Evolutionary conservation across 1,140 invertebrate species (phyloP).

Genomic region (Arion vulgaris): DNA sequence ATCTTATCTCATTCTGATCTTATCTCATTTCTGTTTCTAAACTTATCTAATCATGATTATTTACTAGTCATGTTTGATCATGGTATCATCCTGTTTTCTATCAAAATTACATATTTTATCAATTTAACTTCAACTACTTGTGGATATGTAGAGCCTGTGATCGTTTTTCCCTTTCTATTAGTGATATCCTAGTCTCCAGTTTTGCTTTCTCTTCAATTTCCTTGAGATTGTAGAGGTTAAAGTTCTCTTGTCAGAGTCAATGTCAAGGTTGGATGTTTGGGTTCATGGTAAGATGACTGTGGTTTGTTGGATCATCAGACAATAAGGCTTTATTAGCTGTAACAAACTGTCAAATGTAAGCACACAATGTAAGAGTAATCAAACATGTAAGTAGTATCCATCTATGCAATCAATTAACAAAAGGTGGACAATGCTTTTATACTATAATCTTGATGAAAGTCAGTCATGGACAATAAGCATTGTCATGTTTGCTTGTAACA

Average conservation of each 20-base stretch:
- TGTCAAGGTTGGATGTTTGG: neutral
- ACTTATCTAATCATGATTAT: too few species aligned
- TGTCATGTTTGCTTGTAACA: too few species aligned
- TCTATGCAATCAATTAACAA: neutral
- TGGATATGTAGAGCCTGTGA: neutral
- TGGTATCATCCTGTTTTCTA: too few species aligned
- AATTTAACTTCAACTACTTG: too few species aligned
- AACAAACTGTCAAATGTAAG: too few species aligned
- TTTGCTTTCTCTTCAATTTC: slow-evolving; percentile 8
- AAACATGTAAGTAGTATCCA: neutral
- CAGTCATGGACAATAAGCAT: too few species aligned
- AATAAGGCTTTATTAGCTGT: slow-evolving; percentile 15
- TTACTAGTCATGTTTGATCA: too few species aligned
- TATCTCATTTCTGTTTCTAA: too few species aligned
- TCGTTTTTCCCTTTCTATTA: neutral
- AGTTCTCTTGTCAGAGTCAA: neutral
- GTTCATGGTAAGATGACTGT: neutral
- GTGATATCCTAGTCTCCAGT: neutral
- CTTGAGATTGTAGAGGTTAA: neutral
- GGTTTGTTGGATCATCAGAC: neutral
- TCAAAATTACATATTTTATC: too few species aligned
- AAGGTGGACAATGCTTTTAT: neutral
- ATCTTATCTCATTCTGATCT: too few species aligned
- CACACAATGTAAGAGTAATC: neutral
- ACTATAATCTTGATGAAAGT: too few species aligned